Evolutionary conservation across 2,797 vertebrate species (phyloP).

Genomic region (Capromys pilorides): DNA sequence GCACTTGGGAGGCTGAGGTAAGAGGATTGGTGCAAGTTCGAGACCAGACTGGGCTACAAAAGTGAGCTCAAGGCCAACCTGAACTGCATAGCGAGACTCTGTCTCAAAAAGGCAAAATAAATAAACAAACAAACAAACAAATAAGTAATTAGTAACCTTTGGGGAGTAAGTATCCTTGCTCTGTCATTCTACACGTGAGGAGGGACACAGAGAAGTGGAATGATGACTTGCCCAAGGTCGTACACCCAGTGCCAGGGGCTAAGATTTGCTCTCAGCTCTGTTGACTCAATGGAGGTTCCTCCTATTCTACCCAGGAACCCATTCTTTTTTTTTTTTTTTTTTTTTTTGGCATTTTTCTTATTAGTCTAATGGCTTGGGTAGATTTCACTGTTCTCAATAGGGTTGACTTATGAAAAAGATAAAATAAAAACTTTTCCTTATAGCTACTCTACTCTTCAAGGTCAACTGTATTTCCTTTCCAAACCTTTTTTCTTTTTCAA

Average conservation of each 20-base stretch:
- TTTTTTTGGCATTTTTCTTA: background rate
- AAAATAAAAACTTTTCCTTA: background rate
- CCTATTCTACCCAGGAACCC: background rate
- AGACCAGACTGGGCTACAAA: no score
- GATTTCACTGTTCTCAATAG: background rate
- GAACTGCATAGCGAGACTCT: no score
- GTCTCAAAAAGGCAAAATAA: no score
- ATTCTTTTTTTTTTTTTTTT: background rate
- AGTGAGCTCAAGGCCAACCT: no score
- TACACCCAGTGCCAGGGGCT: background rate
- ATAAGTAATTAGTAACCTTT: background rate
- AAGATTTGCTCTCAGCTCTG: background rate
- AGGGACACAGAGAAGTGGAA: background rate
- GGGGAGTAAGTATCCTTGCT: background rate
- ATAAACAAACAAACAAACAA: no score
- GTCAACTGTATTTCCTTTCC: conserved; percentile 30
- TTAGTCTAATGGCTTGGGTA: background rate
- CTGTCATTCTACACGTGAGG: background rate
- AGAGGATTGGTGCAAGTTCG: no score
- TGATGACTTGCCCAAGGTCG: background rate
- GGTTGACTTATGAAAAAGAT: background rate
- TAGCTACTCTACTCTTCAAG: background rate
- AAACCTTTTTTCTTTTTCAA: background rate
- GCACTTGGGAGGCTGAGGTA: no score
- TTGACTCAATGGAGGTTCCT: background rate